phyloP scores from a whole-genome alignment of 1,140 invertebrate genomes.

The Zaprionus taronus region DNA sequence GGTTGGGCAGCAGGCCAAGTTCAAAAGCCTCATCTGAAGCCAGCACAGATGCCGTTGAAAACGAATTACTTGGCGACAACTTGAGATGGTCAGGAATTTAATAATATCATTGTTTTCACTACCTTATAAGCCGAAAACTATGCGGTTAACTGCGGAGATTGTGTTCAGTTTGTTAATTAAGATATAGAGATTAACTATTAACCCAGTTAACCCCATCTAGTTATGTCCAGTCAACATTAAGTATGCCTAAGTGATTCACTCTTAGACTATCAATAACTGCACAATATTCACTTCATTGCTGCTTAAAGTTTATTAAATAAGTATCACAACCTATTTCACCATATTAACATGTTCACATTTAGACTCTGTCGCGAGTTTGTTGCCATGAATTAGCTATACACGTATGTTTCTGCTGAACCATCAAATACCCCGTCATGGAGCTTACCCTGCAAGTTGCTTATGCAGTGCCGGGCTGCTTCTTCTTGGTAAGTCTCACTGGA shows the following conservation, averaged over 20 bases:
- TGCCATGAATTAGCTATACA: not conserved
- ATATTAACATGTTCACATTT: not conserved
- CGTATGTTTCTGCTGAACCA: not conserved
- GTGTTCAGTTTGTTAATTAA: too few relatives aligned
- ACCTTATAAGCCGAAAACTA: not conserved
- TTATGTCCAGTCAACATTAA: too few relatives aligned
- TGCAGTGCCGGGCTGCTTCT: not conserved
- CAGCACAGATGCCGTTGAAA: not conserved
- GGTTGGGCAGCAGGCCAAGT: conserved; percentile 41
- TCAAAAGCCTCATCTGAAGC: not conserved
- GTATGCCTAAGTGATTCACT: too few relatives aligned
- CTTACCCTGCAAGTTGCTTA: not conserved
- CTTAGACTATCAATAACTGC: too few relatives aligned
- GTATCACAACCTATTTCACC: not conserved
- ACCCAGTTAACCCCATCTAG: too few relatives aligned
- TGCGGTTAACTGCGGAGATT: not conserved
- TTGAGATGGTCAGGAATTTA: conserved; percentile 42
- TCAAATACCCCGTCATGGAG: not conserved
- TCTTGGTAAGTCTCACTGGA: conserved; percentile 49
- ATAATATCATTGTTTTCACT: conserved; percentile 31
- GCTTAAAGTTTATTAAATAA: not conserved
- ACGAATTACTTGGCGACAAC: not conserved
- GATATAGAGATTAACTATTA: too few relatives aligned
- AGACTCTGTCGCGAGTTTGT: not conserved
- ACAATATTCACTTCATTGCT: not conserved